Percentiles rank a stretch among this genome's conserved stretches.
These are phyloP conservation scores for Sphaerophoria taeniata DNA, from an alignment of 2,888 invertebrate species.

Conservation along the genomic window DNA sequence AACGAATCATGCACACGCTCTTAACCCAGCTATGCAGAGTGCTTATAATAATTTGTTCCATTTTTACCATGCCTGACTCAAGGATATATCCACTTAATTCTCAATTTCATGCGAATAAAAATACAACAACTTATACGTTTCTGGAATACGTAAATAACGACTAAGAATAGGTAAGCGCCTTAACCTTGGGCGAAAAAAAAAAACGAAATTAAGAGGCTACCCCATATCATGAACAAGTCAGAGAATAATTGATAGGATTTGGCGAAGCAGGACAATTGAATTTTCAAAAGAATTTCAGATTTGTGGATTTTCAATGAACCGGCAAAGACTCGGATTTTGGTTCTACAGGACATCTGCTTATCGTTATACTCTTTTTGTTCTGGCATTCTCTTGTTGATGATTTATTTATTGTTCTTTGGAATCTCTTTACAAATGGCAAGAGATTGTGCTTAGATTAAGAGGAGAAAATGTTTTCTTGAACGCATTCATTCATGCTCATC, in stretches of 20 bases:
- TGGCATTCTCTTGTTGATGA: constrained; percentile 22
- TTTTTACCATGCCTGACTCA: constrained; percentile 1
- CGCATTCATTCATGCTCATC: constrained; percentile 15
- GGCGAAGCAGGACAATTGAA: constrained; percentile 62
- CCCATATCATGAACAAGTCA: constrained; percentile 28
- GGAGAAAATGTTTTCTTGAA: constrained; percentile 9
- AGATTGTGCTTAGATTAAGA: constrained; percentile 5
- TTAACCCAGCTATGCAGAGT: constrained; percentile 8
- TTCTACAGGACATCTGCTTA: not conserved
- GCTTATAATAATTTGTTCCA: constrained; percentile 13
- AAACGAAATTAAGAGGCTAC: not conserved
- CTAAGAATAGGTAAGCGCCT: not conserved
- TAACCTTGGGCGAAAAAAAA: constrained; percentile 11
- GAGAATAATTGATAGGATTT: constrained; percentile 61
- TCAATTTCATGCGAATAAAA: constrained; percentile 70
- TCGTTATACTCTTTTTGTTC: not conserved
- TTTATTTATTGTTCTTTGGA: constrained; percentile 53
- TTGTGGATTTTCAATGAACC: constrained; percentile 61
- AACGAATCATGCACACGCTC: not conserved
- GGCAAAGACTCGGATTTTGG: not conserved
- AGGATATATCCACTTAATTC: constrained; percentile 66
- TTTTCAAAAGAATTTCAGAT: constrained; percentile 46
- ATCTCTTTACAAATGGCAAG: constrained; percentile 27
- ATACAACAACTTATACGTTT: constrained; percentile 63
- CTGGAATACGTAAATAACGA: constrained; percentile 50